A percentile compares a stretch with the other conserved stretches of the same genome.
Conservation (phyloP, 1,140 invertebrate species). For the Dinothrombium tinctorium region DNA sequence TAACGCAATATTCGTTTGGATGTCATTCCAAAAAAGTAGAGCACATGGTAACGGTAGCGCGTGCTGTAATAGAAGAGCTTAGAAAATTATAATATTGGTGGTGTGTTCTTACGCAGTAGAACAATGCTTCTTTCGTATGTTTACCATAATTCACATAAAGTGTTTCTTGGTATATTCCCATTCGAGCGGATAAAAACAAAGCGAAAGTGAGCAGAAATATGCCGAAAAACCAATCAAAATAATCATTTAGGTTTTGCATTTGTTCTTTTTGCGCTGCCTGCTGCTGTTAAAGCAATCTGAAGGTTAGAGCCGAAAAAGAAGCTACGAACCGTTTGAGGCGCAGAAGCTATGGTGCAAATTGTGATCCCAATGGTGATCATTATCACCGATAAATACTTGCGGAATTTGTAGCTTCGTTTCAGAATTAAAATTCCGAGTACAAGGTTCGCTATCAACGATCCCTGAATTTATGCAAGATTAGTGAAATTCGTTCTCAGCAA, state of each 20-base stretch:
- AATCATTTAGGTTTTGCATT: neutral
- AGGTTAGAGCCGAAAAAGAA: neutral
- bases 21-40: conserved; percentile 41
- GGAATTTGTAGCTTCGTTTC: conserved; percentile 51
- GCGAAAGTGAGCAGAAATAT: conserved; percentile 63
- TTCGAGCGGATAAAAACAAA: conserved; percentile 70
- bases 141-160: conserved; percentile 69
- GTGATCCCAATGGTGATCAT: conserved; percentile 79
- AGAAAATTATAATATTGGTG: conserved; percentile 9
- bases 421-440: conserved; percentile 75
- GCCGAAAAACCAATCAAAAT: conserved; percentile 25
- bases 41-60: conserved; percentile 66
- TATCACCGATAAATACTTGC: conserved; percentile 72
- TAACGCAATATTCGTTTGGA: conserved; percentile 35
- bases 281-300: neutral
- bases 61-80: conserved; percentile 33
- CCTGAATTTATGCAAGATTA: conserved; percentile 27
- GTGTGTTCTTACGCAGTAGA: conserved; percentile 42
- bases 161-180: conserved; percentile 90
- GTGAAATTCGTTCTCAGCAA: neutral
- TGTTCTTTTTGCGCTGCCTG: neutral
- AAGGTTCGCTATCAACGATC: conserved; percentile 88
- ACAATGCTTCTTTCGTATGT: conserved; percentile 78
- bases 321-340: conserved; percentile 18
- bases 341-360: conserved; percentile 70